Conservation (phyloP, 2,113 vertebrate species). For the Apeltes quadracus region DNA sequence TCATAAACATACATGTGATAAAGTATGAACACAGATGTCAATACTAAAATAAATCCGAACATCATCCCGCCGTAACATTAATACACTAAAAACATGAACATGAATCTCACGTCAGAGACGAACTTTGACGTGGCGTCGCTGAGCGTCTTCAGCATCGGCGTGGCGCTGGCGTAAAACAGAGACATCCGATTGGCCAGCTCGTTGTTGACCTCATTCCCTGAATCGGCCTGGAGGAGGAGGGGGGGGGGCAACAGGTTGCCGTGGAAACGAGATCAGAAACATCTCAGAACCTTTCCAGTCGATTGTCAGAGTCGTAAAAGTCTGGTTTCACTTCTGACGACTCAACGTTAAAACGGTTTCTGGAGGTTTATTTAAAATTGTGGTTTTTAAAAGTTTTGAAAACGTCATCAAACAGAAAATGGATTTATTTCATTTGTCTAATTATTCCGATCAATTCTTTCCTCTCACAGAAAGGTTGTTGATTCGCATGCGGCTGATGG, state of each 20-base stretch:
- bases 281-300: too few relatives aligned
- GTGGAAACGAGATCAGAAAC: background rate
- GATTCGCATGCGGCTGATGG: conserved; percentile 77
- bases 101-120: conserved; percentile 65
- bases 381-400: too few relatives aligned
- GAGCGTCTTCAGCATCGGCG: conserved; percentile 73
- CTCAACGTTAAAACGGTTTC: background rate
- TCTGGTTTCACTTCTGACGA: background rate
- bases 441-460: background rate
- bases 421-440: too few relatives aligned
- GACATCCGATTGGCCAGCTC: conserved; percentile 77
- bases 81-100: background rate
- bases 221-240: conserved; percentile 27
- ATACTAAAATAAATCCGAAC: background rate
- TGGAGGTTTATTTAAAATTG: background rate
- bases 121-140: conserved; percentile 72
- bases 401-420: too few relatives aligned
- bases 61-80: background rate
- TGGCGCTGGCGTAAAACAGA: conserved; percentile 70
- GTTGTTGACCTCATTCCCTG: conserved; percentile 64
- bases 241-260: background rate
- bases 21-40: background rate
- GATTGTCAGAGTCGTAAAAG: too few relatives aligned
- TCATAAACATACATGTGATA: background rate
- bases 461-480: conserved; percentile 67